Evolutionary conservation across 1,140 invertebrate species (phyloP).

Genomic region (Cydia pomonella): DNA sequence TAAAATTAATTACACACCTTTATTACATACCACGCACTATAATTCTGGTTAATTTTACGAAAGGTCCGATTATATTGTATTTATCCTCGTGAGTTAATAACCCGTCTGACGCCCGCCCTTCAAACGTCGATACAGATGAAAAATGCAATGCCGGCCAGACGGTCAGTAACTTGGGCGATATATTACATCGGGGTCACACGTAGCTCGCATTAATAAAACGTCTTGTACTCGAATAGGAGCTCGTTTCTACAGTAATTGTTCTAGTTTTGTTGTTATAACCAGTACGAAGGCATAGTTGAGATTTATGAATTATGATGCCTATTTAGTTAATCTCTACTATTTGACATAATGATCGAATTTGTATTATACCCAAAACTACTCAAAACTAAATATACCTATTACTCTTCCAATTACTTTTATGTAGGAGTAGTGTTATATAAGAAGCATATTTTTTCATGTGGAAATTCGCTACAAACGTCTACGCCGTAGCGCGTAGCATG

Average conservation of each 20-base stretch:
- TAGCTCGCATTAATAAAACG: neutral
- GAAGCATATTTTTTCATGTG: too few relatives aligned
- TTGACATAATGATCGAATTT: too few relatives aligned
- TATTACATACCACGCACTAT: neutral
- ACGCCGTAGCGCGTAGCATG: slow-evolving; percentile 3
- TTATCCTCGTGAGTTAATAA: neutral
- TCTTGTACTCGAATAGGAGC: neutral
- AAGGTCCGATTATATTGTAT: too few relatives aligned
- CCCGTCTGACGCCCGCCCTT: neutral
- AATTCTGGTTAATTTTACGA: neutral
- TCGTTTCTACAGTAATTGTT: neutral
- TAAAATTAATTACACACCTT: neutral
- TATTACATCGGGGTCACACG: neutral
- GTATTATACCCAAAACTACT: too few relatives aligned
- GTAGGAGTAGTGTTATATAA: too few relatives aligned
- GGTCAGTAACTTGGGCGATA: slow-evolving; percentile 1
- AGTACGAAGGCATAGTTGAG: too few relatives aligned
- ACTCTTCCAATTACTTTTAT: too few relatives aligned
- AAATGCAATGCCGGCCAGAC: neutral
- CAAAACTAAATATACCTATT: too few relatives aligned
- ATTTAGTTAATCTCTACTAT: too few relatives aligned
- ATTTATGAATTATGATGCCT: too few relatives aligned
- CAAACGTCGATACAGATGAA: slow-evolving; percentile 8
- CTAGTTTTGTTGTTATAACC: too few relatives aligned
- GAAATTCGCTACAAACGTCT: neutral